Percentiles rank a stretch among this genome's conserved stretches.
Evolutionary conservation across 2,888 invertebrate genomes (phyloP).

Genomic region (Empis stercorea): DNA sequence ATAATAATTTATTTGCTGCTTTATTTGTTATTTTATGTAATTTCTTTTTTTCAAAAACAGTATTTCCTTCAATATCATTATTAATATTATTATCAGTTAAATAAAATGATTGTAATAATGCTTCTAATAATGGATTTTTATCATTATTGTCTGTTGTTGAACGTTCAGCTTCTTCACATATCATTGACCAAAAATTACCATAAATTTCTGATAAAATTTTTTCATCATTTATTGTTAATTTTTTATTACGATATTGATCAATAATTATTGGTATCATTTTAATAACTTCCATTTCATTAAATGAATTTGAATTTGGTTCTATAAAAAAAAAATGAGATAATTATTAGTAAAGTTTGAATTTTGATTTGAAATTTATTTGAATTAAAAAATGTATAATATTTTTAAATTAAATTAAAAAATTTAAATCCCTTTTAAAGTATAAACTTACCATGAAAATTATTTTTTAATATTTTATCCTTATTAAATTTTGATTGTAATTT

Average conservation of each 20-base stretch:
- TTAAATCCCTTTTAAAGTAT: too few species aligned
- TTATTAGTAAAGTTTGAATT: too few species aligned
- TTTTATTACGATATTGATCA: constrained; percentile 5
- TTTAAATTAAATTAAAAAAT: too few species aligned
- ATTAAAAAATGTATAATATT: too few species aligned
- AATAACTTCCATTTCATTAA: constrained; percentile 11
- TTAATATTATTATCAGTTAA: constrained; percentile 2
- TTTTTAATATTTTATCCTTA: too few species aligned
- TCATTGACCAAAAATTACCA: constrained; percentile 11
- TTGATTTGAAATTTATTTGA: too few species aligned
- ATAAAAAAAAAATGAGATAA: too few species aligned
- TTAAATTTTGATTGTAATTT: too few species aligned
- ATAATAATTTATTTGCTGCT: constrained; percentile 1
- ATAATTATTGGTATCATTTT: constrained; percentile 11
- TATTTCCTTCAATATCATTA: constrained; percentile 2
- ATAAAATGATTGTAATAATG: constrained; percentile 9
- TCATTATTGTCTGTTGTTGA: neutral
- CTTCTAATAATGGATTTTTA: constrained; percentile 11
- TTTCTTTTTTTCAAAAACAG: neutral
- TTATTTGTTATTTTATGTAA: constrained; percentile 1
- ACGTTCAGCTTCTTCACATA: constrained; percentile 9
- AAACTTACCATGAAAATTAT: too few species aligned
- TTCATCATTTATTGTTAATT: constrained; percentile 7
- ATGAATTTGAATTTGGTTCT: neutral
- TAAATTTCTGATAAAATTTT: constrained; percentile 9